Evolutionary conservation across 2,888 invertebrate genomes (phyloP).

Genomic region (Pheosia gnoma): DNA sequence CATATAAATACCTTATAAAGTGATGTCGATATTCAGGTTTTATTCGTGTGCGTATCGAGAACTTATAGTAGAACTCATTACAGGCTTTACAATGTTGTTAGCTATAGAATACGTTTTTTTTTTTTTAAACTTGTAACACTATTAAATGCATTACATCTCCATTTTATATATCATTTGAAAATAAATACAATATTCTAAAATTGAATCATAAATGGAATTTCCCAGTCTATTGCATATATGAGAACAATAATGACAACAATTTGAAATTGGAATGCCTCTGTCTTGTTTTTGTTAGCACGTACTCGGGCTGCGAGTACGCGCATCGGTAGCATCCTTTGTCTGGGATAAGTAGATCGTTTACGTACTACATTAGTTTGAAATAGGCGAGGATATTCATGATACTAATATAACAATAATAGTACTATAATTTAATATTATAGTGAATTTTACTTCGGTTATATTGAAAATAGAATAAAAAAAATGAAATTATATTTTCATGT

Average conservation of each 20-base stretch:
- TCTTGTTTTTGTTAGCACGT: conserved; percentile 48
- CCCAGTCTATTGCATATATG: conserved; percentile 15
- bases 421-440: too few relatives aligned
- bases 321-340: conserved; percentile 43
- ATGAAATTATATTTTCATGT: too few relatives aligned
- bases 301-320: conserved; percentile 34
- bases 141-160: not conserved
- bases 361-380: conserved; percentile 4
- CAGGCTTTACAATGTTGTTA: conserved; percentile 4
- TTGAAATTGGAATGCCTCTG: conserved; percentile 47
- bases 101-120: conserved; percentile 8
- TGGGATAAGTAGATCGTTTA: conserved; percentile 16
- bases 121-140: conserved; percentile 9
- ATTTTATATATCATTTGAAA: not conserved
- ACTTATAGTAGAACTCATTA: conserved; percentile 6
- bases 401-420: too few relatives aligned
- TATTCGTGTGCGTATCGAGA: not conserved
- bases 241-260: conserved; percentile 54
- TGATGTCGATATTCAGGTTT: too few relatives aligned
- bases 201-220: conserved; percentile 21
- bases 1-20: too few relatives aligned
- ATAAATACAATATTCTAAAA: not conserved
- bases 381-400: not conserved
- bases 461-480: too few relatives aligned
- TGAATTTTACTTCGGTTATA: too few relatives aligned